Percentiles rank a stretch among this genome's conserved stretches.
Evolutionary conservation across 2,797 vertebrate genomes (phyloP).

Genomic region (Esox masquinongy): DNA sequence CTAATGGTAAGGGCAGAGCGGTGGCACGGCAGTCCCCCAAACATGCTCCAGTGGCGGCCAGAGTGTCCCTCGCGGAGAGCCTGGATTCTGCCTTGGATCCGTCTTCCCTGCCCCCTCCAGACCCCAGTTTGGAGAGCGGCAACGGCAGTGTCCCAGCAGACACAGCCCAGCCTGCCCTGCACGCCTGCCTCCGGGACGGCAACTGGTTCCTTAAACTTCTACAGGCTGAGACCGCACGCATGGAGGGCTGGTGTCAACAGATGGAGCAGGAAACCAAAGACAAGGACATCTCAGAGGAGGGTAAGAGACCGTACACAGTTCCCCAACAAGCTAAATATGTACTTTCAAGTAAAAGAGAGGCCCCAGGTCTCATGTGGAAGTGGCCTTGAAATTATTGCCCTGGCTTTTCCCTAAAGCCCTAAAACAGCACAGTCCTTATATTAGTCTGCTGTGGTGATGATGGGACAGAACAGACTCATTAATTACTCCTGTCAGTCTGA

Average conservation of each 20-base stretch:
- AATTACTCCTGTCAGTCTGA: conserved; percentile 48
- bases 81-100: conserved; percentile 93
- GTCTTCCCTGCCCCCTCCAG: conserved; percentile 93
- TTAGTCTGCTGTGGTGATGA: conserved; percentile 15
- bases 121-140: conserved; percentile 90
- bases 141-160: conserved; percentile 82
- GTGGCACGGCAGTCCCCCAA: conserved; percentile 68
- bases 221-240: conserved; percentile 92
- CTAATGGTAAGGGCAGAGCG: conserved; percentile 70
- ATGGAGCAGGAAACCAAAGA: conserved; percentile 99
- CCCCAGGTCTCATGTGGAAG: conserved; percentile 18
- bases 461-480: conserved; percentile 27
- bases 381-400: conserved; percentile 7
- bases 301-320: conserved; percentile 68
- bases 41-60: conserved; percentile 69
- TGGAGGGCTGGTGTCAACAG: conserved; percentile 98
- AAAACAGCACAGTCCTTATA: conserved; percentile 6
- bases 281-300: conserved; percentile 96
- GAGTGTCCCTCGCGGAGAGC: conserved; percentile 82
- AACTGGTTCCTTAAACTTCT: conserved; percentile 98
- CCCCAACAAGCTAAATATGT: not conserved
- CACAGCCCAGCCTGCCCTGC: conserved; percentile 60
- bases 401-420: conserved; percentile 14
- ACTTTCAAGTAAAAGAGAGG: no score
- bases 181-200: conserved; percentile 87